Conservation (phyloP, 1,140 invertebrate species). For the Euborellia annulipes region DNA sequence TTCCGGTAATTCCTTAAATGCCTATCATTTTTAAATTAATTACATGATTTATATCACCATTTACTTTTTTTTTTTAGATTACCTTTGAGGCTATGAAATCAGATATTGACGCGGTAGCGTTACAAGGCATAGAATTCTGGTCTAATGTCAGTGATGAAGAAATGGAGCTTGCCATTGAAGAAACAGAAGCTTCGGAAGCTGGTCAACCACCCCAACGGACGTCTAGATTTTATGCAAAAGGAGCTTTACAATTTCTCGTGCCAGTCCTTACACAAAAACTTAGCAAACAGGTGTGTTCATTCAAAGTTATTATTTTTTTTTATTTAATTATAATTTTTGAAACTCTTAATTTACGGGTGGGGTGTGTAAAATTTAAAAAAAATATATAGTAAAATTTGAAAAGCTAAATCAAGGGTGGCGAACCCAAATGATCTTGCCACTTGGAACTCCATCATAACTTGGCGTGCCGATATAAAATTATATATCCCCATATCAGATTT, state of each 20-base stretch:
- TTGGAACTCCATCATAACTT: no score
- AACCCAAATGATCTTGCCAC: no score
- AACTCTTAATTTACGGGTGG: no score
- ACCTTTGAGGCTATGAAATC: constrained; percentile 98
- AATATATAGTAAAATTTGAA: no score
- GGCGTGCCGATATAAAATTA: no score
- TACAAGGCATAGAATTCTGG: constrained; percentile 99
- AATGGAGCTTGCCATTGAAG: constrained; percentile 89
- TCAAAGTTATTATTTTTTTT: no score
- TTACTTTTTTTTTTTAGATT: constrained; percentile 41
- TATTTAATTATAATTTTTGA: no score
- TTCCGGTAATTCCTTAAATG: constrained; percentile 65
- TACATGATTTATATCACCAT: neutral
- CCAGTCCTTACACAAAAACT: constrained; percentile 88
- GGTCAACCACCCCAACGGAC: constrained; percentile 79
- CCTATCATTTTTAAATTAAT: constrained; percentile 12
- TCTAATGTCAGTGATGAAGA: constrained; percentile 99
- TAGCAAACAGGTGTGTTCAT: constrained; percentile 75
- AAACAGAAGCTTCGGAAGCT: constrained; percentile 80
- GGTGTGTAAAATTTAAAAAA: no score
- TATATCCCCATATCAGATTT: no score
- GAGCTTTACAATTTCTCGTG: constrained; percentile 87
- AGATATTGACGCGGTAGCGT: constrained; percentile 83
- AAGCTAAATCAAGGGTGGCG: no score
- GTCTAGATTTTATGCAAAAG: constrained; percentile 87